Evolutionary conservation across 2,113 vertebrate species (phyloP), one percentile per base, ranked within the genome.

Genomic region (Butastur rufipennis): DNA sequence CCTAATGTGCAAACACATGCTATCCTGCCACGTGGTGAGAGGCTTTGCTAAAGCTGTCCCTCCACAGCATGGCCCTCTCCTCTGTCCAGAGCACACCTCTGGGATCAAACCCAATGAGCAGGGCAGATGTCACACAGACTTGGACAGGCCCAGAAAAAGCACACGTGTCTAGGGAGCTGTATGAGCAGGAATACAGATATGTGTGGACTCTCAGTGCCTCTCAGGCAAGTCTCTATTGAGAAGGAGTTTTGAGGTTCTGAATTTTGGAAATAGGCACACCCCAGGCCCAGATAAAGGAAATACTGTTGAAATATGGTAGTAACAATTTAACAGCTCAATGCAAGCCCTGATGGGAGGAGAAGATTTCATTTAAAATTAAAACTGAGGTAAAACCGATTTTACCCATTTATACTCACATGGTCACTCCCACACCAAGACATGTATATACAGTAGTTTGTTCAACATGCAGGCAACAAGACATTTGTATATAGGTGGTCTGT

Each of bases 171-270:
- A 29, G 22, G 26, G 34, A 88, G 63, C n/a, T 59, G 52, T 31
- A 34, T 13, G 34, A 80, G 19, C 27, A 58, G 32, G 43, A 83
- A 62, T 40, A n/a, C 20, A 63, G 32, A 13, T 40, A 43, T 0
- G 0, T 21, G 32, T 25, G 34, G 47, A 40, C 36, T 62, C 31
- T 45, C 0, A 0, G 20, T 67, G 47, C 23, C 36, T 67, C 15
- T n/a, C 23, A 87, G 52, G 23, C 29, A 84, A 36, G 25, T 63
- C 25, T 50, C 36, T 68, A 34, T 13, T 13, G 38, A 87, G n/a
- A 31, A 10, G 11, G 43, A 71, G 31, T 13, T 90, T 77, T 34
- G 50, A 48, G 31, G 9, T 56, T 68, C 55, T 42, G 67, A 62
- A 79, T 56, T 40, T 68, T 62, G 53, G 78, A 62, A 73, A 72